phyloP scores from a whole-genome alignment of 2,888 invertebrate genomes.

The Bruchidius siliquastri region DNA sequence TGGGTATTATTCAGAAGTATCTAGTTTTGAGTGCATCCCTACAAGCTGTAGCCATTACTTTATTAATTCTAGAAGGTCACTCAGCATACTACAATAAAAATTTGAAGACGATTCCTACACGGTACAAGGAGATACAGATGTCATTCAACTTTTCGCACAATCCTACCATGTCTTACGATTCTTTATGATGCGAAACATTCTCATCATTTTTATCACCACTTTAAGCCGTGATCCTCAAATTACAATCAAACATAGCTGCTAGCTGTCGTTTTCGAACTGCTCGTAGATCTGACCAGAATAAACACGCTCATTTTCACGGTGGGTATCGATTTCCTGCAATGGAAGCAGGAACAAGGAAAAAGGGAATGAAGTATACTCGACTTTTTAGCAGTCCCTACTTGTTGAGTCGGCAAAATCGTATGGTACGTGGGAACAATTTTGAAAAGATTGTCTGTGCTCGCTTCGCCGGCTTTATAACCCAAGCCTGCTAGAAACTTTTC shows the following conservation, averaged over 20 bases:
- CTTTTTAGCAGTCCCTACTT: background rate
- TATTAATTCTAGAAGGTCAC: too few species aligned
- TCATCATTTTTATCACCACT: background rate
- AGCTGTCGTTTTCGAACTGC: slow-evolving; percentile 31
- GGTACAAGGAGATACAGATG: too few species aligned
- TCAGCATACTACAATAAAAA: too few species aligned
- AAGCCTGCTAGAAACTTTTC: background rate
- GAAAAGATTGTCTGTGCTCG: background rate
- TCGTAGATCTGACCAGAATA: slow-evolving; percentile 41
- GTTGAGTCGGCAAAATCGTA: background rate
- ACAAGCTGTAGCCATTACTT: too few species aligned
- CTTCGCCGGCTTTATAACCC: background rate
- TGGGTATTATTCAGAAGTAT: too few species aligned
- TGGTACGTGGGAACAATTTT: background rate
- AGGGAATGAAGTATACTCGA: background rate
- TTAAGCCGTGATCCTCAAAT: slow-evolving; percentile 47
- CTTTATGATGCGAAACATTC: background rate
- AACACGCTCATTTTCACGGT: slow-evolving; percentile 27
- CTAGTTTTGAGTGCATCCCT: too few species aligned
- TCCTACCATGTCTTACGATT: too few species aligned
- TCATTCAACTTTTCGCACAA: too few species aligned
- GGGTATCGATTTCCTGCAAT: background rate
- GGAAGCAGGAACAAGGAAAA: background rate
- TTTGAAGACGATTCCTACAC: too few species aligned
- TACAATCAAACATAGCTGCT: slow-evolving; percentile 45